phyloP scores from a whole-genome alignment of 2,888 invertebrate genomes.

The Allolobophora icterica region DNA sequence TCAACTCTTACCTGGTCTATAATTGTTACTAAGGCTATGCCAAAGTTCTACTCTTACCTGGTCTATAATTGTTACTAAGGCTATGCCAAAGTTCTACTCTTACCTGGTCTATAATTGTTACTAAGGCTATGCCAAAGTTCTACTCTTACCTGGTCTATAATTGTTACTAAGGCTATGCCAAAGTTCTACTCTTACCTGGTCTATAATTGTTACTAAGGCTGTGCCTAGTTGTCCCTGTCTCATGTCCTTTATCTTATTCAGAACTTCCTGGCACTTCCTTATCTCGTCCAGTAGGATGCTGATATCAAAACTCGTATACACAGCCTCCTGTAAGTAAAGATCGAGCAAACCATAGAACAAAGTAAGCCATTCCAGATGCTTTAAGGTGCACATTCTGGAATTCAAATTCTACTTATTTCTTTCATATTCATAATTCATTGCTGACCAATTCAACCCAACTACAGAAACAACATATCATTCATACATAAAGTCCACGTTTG shows the following conservation, averaged over 20 bases:
- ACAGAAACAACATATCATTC: too few relatives aligned
- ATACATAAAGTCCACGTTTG: not conserved
- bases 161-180: not conserved
- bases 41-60: conserved; percentile 56
- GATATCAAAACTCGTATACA: conserved; percentile 54
- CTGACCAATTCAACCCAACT: not conserved
- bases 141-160: conserved; percentile 61
- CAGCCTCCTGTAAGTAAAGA: not conserved
- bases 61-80: conserved; percentile 63
- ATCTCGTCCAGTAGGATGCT: conserved; percentile 62
- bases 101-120: conserved; percentile 65
- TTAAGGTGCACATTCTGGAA: too few relatives aligned
- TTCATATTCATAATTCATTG: not conserved
- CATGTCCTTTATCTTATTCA: conserved; percentile 65
- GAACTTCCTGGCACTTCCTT: conserved; percentile 61
- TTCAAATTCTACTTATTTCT: too few relatives aligned
- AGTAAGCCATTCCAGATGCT: not conserved
- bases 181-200: conserved; percentile 56
- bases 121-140: conserved; percentile 59
- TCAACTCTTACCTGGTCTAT: conserved; percentile 60
- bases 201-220: conserved; percentile 63
- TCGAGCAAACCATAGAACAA: not conserved
- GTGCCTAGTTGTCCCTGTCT: conserved; percentile 64
- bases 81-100: conserved; percentile 54
- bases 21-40: conserved; percentile 63